Percentiles rank a stretch among this genome's conserved stretches.
Evolutionary conservation across 2,113 vertebrate genomes (phyloP).

Genomic region (Percopsis transmontana): DNA sequence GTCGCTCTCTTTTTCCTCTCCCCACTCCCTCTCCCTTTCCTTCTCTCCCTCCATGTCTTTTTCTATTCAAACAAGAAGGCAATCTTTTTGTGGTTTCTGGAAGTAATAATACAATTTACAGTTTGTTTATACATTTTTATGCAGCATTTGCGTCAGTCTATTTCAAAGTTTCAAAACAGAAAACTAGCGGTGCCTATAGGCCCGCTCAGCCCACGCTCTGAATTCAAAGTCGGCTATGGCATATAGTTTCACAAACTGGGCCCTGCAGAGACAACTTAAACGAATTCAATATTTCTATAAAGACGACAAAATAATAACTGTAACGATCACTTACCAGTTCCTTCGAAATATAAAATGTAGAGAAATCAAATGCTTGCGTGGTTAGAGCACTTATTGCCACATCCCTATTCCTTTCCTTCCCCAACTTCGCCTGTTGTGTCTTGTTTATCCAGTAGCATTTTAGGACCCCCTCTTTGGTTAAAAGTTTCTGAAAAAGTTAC

Average conservation of each 20-base stretch:
- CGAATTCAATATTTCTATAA: neutral
- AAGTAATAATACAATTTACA: too few species aligned
- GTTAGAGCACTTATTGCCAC: constrained; percentile 23
- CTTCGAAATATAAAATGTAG: neutral
- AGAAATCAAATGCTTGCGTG: neutral
- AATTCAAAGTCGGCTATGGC: neutral
- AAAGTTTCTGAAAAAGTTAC: too few species aligned
- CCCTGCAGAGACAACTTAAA: neutral
- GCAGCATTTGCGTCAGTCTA: too few species aligned
- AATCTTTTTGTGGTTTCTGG: too few species aligned
- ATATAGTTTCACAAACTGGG: neutral
- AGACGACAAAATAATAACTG: neutral
- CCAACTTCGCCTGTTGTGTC: constrained; percentile 23
- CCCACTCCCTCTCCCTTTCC: constrained; percentile 50
- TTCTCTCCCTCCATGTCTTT: constrained; percentile 67
- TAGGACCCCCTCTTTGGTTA: neutral
- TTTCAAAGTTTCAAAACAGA: too few species aligned
- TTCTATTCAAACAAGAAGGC: neutral
- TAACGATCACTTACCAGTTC: constrained; percentile 24
- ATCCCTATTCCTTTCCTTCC: constrained; percentile 25
- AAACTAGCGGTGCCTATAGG: too few species aligned
- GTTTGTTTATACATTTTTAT: too few species aligned
- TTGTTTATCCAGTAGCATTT: constrained; percentile 17
- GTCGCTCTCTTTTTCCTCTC: constrained; percentile 68
- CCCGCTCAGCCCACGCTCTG: neutral